Evolutionary conservation across 2,888 invertebrate genomes (phyloP), one percentile per base, ranked within the genome.

Genomic region (Limenitis camilla): DNA sequence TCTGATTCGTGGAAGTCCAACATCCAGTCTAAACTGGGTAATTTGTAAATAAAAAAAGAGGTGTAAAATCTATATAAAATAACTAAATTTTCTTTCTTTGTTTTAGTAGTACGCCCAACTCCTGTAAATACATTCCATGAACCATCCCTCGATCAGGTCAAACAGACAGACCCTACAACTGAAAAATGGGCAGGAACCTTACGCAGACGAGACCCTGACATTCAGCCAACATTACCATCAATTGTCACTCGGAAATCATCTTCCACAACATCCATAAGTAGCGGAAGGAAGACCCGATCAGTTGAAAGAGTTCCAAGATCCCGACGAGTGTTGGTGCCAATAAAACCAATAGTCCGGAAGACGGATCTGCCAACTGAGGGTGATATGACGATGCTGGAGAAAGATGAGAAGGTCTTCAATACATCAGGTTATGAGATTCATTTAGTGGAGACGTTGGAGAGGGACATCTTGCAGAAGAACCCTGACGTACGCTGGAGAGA

Each of bases 401-500:
- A 65, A 53, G 81, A 81, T 66, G 89, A 76, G 63, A 90, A 62
- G 62, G 82, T 90, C 5, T 93, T 93, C 67, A 91, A 91, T 61
- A 88, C 92, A 0, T 81, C 90, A 5, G 94, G 95, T 5, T 93
- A 92, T 69, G 96, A 93, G 66, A 69, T 89, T 4, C 92, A 94
- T 73, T 82, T 96, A 45, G 93, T 95, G 5, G 95, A 96, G 59
- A 93, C 93, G 10, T 76, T 96, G 39, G 96, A 96, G 75, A 90
- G 94, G 68, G 96, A 96, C 70, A 95, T 96, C 57, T 81, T 96
- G 39, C 94, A 94, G 76, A 91, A 91, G 67, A 92, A 95, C 71
- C 94, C 95, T 0, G 91, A 92, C 66, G 92, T 96, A n/a, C 91
- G 91, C 56, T 96, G 95, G 95, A 91, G 88, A 53, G 92, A 92